Conservation (phyloP, 1,140 invertebrate genomes). For the Glomeris maerens region DNA sequence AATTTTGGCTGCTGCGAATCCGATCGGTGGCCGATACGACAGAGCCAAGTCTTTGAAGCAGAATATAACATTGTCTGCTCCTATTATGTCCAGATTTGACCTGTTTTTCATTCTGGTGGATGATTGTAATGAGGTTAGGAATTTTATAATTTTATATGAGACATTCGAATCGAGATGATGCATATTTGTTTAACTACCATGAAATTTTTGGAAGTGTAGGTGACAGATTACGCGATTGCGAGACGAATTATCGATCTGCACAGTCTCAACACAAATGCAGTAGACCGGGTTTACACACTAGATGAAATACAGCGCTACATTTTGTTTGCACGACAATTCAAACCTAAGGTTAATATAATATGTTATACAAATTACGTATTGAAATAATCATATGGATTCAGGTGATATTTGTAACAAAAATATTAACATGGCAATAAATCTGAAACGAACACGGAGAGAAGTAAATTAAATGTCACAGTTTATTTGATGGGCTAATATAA, state of each 20-base stretch:
- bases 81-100: conserved; percentile 99
- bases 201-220: conserved; percentile 24
- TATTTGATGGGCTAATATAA: too few species aligned
- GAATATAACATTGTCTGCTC: conserved; percentile 83
- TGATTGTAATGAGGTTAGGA: conserved; percentile 75
- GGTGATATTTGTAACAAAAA: too few species aligned
- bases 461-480: too few species aligned
- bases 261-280: conserved; percentile 55
- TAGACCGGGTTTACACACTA: conserved; percentile 64
- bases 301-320: conserved; percentile 88
- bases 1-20: conserved; percentile 96
- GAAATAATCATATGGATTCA: too few species aligned
- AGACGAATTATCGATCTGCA: conserved; percentile 91
- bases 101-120: conserved; percentile 96
- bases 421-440: too few species aligned
- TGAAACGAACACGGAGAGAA: too few species aligned
- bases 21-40: conserved; percentile 90
- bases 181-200: neutral
- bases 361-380: conserved; percentile 19
- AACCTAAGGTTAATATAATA: conserved; percentile 71
- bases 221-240: conserved; percentile 88
- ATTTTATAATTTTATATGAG: neutral
- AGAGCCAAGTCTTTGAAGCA: conserved; percentile 84
- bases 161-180: neutral
- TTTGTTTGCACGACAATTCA: conserved; percentile 89